Evolutionary conservation across 2,113 vertebrate species (phyloP), one percentile per base, ranked within the genome.

Genomic region (Cyphomyrus plagiostoma): DNA sequence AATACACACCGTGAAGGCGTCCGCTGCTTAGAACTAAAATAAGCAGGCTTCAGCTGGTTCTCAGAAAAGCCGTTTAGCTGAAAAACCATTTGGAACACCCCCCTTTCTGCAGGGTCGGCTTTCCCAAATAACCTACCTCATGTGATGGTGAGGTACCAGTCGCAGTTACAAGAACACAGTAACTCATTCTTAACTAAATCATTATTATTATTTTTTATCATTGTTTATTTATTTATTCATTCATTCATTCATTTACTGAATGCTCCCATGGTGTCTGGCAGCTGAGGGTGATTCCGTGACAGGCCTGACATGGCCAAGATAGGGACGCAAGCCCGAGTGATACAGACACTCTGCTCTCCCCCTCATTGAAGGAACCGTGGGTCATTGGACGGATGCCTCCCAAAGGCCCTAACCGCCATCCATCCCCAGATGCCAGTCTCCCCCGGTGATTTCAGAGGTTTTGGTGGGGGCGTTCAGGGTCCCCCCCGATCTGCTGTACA

Each of bases 401-500:
- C 62, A 15, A 70, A 26, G 19, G 84, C 42, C 9, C 19, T 89
- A 83, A 89, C 49, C 48, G 52, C 56, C 66, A 62, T n/a, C 23
- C 26, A 26, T 74, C 66, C 66, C 4, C n/a, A 30, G n/a, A 35
- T 74, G 66, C n/a, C 66, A 74, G 26, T 74, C 2, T 13, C 26
- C 52, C 52, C 52, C 53, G 3, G 66, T 74, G 21, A 62, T 48
- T 15, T 89, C 90, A 88, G 90, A 50, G 23, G 90, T n/a, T 87
- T 89, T 87, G 66, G 62, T 70, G 56, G 7, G 21, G 56, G 56
- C 6, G 89, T 49, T 90, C 89, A 90, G 23, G 50, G 15, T 50
- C 58, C 58, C 83, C 46, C n/a, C 21, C 3, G 2, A 10, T 85
- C 23, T 85, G 45, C 83, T 49, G 83, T 21, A 86, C 19, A 15